Base-by-base conservation (phyloP, 2,113 vertebrate species). In the Channa maculata region DNA sequence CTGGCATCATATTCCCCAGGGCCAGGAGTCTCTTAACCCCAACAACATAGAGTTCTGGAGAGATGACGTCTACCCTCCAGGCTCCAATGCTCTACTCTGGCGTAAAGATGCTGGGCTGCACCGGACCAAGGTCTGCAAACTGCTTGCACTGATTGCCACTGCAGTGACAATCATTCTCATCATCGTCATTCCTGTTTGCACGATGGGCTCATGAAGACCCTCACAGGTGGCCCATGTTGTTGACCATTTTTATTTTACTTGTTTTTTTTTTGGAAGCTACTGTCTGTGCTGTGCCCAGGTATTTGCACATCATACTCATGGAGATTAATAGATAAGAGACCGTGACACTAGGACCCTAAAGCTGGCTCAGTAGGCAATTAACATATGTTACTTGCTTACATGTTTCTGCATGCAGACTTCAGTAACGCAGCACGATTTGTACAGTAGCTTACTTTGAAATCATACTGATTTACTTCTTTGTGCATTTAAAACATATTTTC, bases 31-130 rank as follows among this genome's bases (percentile, higher is more conserved):
- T 65, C 88, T 98, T 73, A 97, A 98, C 64, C 97, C 97, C 14
- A 98, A 97, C 93, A 97, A 98, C 92, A 87, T 98, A 59, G 97
- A 98, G 70, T 98, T 96, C 74, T 98, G 97, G 97, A 96, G 97
- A 96, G 97, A 98, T 62, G 97, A 97, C 75, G 96, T 97, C 77
- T 97, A 97, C 55, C 96, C 96, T 5, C 97, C 96, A 0, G 97
- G 97, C 79, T 97, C 97, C 0, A 96, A 97, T 52, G 96, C 95
- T 0, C 82, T 98, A n/a, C 89, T 98, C 53, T 95, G 96, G 71
- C 95, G 95, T 62, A 97, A 97, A 60, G 97, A 98, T 77, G 97
- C 96, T 0, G 93, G 95, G 80, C 95, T 96, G 83, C 92, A 97
- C 65, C 93, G 96, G 48, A 94, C 94, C n/a, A 98, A 95, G 87